Conservation (phyloP, 2,113 vertebrate genomes). For the Crotalus horridus region DNA sequence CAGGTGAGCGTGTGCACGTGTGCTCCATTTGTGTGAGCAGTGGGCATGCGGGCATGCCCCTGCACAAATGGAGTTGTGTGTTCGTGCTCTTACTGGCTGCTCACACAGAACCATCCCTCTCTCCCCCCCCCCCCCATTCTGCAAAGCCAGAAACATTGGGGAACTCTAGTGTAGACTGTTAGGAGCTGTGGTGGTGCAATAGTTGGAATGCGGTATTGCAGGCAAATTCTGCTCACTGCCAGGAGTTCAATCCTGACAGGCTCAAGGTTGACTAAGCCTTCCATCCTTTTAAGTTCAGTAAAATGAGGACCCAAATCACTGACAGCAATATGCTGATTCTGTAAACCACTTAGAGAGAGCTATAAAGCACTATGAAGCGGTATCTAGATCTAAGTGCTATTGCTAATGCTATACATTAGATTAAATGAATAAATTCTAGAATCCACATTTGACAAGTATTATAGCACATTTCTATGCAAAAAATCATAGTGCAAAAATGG, state of each 20-base stretch:
- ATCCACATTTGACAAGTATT: not conserved
- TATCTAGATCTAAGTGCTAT: too few relatives aligned
- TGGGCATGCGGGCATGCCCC: too few relatives aligned
- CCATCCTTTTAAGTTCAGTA: not conserved
- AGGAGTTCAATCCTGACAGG: too few relatives aligned
- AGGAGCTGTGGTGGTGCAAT: not conserved
- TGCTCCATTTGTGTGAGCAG: too few relatives aligned
- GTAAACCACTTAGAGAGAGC: not conserved
- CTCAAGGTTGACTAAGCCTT: not conserved
- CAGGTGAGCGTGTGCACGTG: too few relatives aligned
- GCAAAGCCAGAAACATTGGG: too few relatives aligned
- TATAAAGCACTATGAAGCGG: too few relatives aligned
- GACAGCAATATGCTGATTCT: not conserved
- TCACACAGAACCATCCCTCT: too few relatives aligned
- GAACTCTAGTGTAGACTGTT: too few relatives aligned
- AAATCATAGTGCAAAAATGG: not conserved
- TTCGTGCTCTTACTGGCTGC: too few relatives aligned
- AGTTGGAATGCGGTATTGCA: not conserved
- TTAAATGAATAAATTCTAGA: not conserved
- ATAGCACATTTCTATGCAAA: not conserved
- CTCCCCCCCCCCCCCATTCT: too few relatives aligned
- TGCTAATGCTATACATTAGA: not conserved
- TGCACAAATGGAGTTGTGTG: too few relatives aligned
- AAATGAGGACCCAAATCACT: not conserved
- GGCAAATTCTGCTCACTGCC: not conserved